A percentile compares a stretch with the other conserved stretches of the same genome.
Conservation (phyloP, 2,797 vertebrate species). For the Myotis planiceps region DNA sequence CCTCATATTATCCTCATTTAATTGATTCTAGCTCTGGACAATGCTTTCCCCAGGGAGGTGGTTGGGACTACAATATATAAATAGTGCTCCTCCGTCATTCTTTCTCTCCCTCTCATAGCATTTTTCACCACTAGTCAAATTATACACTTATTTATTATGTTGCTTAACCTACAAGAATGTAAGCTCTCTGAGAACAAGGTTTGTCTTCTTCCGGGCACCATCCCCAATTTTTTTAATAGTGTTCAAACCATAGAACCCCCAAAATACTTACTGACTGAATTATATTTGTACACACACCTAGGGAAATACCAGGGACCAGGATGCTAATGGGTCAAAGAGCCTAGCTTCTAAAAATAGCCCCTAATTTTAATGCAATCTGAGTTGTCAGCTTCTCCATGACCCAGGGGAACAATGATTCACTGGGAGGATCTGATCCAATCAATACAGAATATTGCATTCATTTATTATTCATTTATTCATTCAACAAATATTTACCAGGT, state of each 20-base stretch:
- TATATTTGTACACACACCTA: background rate
- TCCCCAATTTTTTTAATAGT: background rate
- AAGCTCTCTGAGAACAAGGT: background rate
- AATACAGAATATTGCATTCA: constrained; percentile 35
- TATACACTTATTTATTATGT: background rate
- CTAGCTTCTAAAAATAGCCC: constrained; percentile 33
- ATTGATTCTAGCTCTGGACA: background rate
- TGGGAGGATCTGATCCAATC: background rate
- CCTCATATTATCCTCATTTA: background rate
- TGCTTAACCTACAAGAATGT: background rate
- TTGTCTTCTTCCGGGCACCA: background rate
- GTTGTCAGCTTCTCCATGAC: constrained; percentile 15
- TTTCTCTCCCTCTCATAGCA: background rate
- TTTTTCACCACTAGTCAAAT: background rate
- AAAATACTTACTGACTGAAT: background rate
- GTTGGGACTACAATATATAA: background rate
- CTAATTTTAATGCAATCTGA: background rate
- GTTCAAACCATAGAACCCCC: background rate
- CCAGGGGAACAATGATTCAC: constrained; percentile 30
- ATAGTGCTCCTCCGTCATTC: background rate
- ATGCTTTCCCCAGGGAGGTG: background rate
- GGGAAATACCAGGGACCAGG: background rate
- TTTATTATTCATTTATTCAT: constrained; percentile 57
- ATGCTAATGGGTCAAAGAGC: background rate
- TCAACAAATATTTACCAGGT: constrained; percentile 36